Conservation (phyloP, 1,140 invertebrate genomes). For the Ctenoplectra terminalis region DNA sequence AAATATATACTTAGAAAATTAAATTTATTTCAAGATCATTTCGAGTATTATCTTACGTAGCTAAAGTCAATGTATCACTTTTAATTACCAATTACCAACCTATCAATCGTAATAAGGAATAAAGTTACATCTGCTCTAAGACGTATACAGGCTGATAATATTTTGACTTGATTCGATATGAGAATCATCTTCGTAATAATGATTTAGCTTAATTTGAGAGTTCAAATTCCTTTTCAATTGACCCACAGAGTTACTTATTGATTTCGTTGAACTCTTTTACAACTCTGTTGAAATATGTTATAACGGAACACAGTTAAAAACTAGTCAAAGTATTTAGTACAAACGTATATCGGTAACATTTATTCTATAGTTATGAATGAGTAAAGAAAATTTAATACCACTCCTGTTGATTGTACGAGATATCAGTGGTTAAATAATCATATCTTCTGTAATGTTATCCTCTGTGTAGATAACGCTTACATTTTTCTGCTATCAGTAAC, state of each 20-base stretch:
- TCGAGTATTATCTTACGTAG: neutral
- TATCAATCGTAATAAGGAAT: slow-evolving; percentile 49
- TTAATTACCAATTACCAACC: slow-evolving; percentile 46
- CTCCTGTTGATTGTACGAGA: neutral
- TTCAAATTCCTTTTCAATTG: slow-evolving; percentile 63
- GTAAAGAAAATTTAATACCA: slow-evolving; percentile 31
- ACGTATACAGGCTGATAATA: slow-evolving; percentile 8
- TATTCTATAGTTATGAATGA: neutral
- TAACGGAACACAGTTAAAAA: neutral
- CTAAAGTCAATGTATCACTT: neutral
- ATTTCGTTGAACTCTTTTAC: slow-evolving; percentile 52
- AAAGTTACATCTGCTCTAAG: slow-evolving; percentile 6
- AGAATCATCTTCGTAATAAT: slow-evolving; percentile 53
- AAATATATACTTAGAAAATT: neutral
- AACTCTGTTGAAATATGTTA: slow-evolving; percentile 32
- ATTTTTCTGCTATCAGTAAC: slow-evolving; percentile 11
- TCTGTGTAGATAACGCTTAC: slow-evolving; percentile 23
- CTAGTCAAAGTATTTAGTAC: neutral
- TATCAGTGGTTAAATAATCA: slow-evolving; percentile 31
- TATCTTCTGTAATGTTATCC: slow-evolving; percentile 29
- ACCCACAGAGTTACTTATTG: slow-evolving; percentile 65
- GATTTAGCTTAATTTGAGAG: slow-evolving; percentile 53
- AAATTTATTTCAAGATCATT: neutral
- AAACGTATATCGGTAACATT: neutral
- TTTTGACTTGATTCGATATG: slow-evolving; percentile 35